Base-by-base conservation (phyloP, 2,113 vertebrate species). In the Pseudorhombus dupliciocellatus region DNA sequence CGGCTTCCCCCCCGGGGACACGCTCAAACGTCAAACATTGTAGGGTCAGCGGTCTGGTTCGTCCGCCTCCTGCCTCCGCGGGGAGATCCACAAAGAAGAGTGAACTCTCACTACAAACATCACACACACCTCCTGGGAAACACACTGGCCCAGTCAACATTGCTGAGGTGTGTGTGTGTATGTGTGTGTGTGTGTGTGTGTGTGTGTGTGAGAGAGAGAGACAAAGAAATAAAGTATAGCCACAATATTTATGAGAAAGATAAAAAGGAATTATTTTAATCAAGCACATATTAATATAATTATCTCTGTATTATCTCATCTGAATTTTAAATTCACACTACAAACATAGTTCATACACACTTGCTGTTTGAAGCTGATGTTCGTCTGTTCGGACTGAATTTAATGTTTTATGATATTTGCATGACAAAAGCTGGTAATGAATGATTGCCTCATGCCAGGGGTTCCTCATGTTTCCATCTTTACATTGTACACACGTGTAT, bases 31-130 rank as follows among this genome's bases (percentile, higher is more conserved):
- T 67, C 34, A 5, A 18, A 55, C 24, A 56, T 50, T 58, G 63
- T 42, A 2, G 59, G 83, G 83, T 83, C 72, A 71, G 67, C 7
- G 44, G 81, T 73, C 75, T 53, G 64, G 66, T 57, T 22, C n/a
- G 28, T 24, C 64, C 4, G 55, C 62, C 31, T 30, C 22, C 58
- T 5, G 48, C 20, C 22, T 56, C 20, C 75, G 11, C 42, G 8
- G 61, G 73, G 83, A 57, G 57, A 60, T 70, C 64, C 58, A 22
- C 54, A 66, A 62, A 79, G 70, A 34, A 50, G 68, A 24, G 18
- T 50, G 61, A 86, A 50, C 65, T 70, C 53, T 14, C 55, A 20
- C 64, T 40, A 55, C 70, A 67, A 70, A 72, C 79, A 83, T 69
- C 52, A 48, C 31, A 26, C 4, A 26, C 4, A 46, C 64, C 83